Evolutionary conservation across 2,113 vertebrate species (phyloP), one percentile per base, ranked within the genome.

Genomic region (Megaleporinus macrocephalus): DNA sequence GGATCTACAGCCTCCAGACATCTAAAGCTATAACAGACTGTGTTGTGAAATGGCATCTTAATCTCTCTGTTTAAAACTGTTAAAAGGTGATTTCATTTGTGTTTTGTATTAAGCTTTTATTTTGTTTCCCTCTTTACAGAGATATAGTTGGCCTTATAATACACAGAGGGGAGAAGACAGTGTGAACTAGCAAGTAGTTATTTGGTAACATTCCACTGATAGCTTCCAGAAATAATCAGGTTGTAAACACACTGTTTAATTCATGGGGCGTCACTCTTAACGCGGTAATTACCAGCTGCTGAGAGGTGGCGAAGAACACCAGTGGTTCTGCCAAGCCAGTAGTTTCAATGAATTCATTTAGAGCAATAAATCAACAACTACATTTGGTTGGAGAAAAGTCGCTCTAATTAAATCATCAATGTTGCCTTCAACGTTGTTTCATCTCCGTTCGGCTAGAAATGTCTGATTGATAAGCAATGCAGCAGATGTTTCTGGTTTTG

Each of bases 121-220:
- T 27, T 44, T 61, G 26, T n/a, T 47, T 7, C 61, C 49, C 11
- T 29, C 66, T 44, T 22, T n/a, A 70, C 6, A 59, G 33, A 78
- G 69, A 61, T 51, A 61, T 59, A 55, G 79, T 61, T 68, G 27
- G 87, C 83, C 63, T 83, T 79, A 80, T 83, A 87, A 81, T 89
- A 83, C 88, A 84, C 84, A 85, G 85, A 84, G 63, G 84, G n/a
- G 88, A 55, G 61, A 90, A 87, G 44, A 89, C 85, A 75, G 90
- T 92, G 91, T 90, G 90, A 94, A 93, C 87, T 83, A 78, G 86
- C 86, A 89, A 89, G 86, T 87, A 88, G 87, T 91, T 93, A 93
- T 93, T 93, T 93, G 90, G 89, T 94, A 93, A 92, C 90, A 93
- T 93, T 88, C 92, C 89, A 89, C 86, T 92, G 90, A 93, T 92